phyloP scores from a whole-genome alignment of 2,797 vertebrate genomes.

The Chiloscyllium punctatum region DNA sequence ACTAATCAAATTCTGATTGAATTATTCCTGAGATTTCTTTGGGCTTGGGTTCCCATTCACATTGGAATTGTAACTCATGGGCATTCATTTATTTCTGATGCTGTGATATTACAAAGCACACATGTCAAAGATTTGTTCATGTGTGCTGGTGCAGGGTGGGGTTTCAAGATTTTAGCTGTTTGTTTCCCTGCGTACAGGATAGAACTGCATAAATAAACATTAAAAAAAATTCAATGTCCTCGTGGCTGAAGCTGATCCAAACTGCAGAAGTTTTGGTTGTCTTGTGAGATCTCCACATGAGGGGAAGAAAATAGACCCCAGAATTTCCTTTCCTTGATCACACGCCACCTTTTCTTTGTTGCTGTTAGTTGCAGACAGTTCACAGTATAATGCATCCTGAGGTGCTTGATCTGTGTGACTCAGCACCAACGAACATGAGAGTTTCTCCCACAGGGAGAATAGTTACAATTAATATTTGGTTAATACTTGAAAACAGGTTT shows the following conservation, averaged over 20 bases:
- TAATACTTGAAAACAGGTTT: not conserved
- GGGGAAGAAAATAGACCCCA: not conserved
- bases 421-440: not conserved
- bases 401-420: not conserved
- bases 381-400: not conserved
- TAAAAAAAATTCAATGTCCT: not conserved
- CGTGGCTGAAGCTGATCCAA: not conserved
- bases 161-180: not conserved
- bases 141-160: not conserved
- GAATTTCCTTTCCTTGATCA: not conserved
- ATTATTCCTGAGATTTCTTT: not conserved
- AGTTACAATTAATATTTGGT: not conserved
- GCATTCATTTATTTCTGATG: not conserved
- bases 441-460: not conserved
- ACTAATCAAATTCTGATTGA: not conserved
- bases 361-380: not conserved
- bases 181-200: not conserved
- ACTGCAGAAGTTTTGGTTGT: not conserved
- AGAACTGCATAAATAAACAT: too few relatives aligned
- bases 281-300: not conserved
- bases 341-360: not conserved
- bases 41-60: not conserved
- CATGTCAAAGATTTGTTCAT: not conserved
- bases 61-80: not conserved
- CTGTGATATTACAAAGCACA: not conserved